Evolutionary conservation across 1,140 invertebrate species (phyloP), one percentile per base, ranked within the genome.

Genomic region (Trachymyrmex septentrionalis): DNA sequence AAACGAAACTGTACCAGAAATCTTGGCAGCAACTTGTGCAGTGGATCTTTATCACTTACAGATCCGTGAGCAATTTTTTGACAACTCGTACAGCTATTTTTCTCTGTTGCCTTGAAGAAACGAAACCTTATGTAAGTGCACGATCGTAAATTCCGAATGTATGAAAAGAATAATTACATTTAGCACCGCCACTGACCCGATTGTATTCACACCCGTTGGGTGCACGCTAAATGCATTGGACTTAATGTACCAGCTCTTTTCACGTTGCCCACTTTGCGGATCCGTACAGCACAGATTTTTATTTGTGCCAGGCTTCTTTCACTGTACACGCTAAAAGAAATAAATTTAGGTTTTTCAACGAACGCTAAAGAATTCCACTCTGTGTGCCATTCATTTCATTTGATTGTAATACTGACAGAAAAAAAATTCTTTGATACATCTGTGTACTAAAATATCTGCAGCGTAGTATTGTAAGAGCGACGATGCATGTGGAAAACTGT

Each of bases 221-320:
- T 57, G 69, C 80, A 73, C 80, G 67, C n/a, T 82, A 82, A 82
- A 82, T 73, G 67, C 67, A 82, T 82, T 82, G 80, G 55, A 82
- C 53, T 73, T 82, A 61, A 73, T 72, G 69, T 38, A 73, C 80
- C 66, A n/a, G 38, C 53, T 75, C 80, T 34, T 84, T 84, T 84
- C 80, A 61, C 55, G 44, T 84, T 61, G 69, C 69, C 12, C 66
- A 73, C 80, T 73, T 73, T 59, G 38, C 38, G 63, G 48, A 30
- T 48, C 48, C 30, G 67, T 14, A 14, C 14, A 24, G 14, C 27
- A 30, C 5, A 73, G 67, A 75, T 84, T 75, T 81, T 73, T 84
- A 84, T 84, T 84, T 84, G 63, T 48, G 55, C 55, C 27, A n/a
- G 21, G 55, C 14, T 61, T 24, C 38, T 73, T 48, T 84, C 38